Base-by-base conservation (phyloP, 1,140 invertebrate genomes). In the Lithobius niger region DNA sequence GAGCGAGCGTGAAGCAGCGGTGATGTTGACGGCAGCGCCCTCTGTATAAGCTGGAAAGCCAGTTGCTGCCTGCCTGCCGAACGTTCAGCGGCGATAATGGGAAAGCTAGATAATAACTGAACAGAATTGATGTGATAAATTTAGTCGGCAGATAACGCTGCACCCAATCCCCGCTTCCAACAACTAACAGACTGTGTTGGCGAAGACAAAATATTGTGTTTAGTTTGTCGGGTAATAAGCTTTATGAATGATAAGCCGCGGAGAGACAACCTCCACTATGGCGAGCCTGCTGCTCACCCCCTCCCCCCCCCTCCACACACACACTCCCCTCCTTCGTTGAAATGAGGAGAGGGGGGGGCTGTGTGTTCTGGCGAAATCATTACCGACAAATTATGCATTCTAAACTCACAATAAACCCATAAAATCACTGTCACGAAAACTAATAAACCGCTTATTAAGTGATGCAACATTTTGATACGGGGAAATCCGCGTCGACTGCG, bases 331-430 rank as follows among this genome's bases (percentile, higher is more conserved):
- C n/a, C n/a, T n/a, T n/a, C n/a, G n/a, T n/a, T n/a, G n/a, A n/a
- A n/a, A n/a, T n/a, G n/a, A n/a, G n/a, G n/a, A n/a, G n/a, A n/a
- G n/a, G n/a, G n/a, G 43, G 43, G 6, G 43, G 16, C 31, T n/a
- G n/a, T 10, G 31, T n/a, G 6, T 19, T 16, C 43, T 4, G 43
- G 4, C 16, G n/a, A 27, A 50, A 50, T 50, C 48, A 50, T 50
- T 50, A 50, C 24, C 13, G 24, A 50, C 48, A 50, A 50, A 50
- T 50, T 50, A 50, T 50, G 48, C 48, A 50, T 50, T 50, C 48
- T 50, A 27, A 25, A 50, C 24, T 50, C 24, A 50, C 48, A 50
- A 50, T 50, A 27, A 25, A 50, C 24, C 19, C 25, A 50, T 50
- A 50, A 50, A 27, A 27, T 25, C 13, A 26, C 48, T 50, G 13